Evolutionary conservation across 1,140 invertebrate species (phyloP), one percentile per base, ranked within the genome.

Genomic region (Heliconius nattereri): DNA sequence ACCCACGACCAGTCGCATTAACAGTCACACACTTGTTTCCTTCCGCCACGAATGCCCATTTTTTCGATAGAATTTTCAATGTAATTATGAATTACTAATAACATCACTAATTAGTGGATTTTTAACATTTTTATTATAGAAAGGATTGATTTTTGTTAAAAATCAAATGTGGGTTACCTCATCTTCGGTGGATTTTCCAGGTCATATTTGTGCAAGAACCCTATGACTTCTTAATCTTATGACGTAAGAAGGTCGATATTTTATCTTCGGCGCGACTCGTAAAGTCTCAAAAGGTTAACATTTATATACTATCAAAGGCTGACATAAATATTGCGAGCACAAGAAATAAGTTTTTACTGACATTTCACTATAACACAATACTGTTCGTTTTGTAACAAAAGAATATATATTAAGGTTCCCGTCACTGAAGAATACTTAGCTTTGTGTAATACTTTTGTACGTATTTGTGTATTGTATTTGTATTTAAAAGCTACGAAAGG

Each of bases 321-420:
- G 76, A 74, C 80, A 81, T 81, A 81, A 81, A 81, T 81, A 81
- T 81, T 81, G 77, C 80, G 73, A 60, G 76, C 80, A 76, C 80
- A 81, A 81, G 76, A 81, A 76, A 81, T 81, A 81, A 78, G 76
- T 81, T 81, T 81, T 81, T 81, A 81, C 80, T 81, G 80, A 81
- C 80, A 81, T 81, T 81, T 81, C 80, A 77, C 80, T 81, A 60
- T 81, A 81, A 81, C 76, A 78, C 74, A 81, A 78, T 78, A 76
- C 73, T 76, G 77, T 78, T 81, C 73, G 80, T 81, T 78, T 78
- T 71, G 76, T 66, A 78, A 78, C 75, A 78, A 81, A 78, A 70
- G 23, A 66, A 66, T 66, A 66, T 66, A 66, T 66, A 66, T 66
- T 66, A 66, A 66, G 20, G 71, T 72, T 72, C 35, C 35, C 20